These are phyloP conservation scores for human (Homo sapiens) DNA, from an alignment of 2,113 vertebrate genomes.

Conservation along the genomic window DNA sequence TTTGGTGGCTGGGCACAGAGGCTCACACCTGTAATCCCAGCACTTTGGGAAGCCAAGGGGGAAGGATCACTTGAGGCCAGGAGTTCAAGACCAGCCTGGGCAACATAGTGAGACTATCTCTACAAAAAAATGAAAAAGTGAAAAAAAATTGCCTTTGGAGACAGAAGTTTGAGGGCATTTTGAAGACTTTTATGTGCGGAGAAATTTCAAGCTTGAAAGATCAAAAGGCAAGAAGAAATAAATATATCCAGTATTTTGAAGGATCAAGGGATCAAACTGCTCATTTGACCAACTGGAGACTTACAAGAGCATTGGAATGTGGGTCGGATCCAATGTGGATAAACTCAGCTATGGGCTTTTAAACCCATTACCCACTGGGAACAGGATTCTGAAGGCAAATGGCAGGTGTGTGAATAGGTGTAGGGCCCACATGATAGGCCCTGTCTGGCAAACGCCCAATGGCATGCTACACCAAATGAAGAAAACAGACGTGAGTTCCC, in stretches of 20 bases:
- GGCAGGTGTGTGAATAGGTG: no score
- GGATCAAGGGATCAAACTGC: neutral
- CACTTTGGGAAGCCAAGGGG: neutral
- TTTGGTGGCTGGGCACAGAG: neutral
- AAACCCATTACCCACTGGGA: neutral
- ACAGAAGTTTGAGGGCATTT: neutral
- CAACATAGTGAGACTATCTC: neutral
- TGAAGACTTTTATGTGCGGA: conserved; percentile 8
- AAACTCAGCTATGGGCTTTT: neutral
- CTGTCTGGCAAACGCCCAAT: neutral
- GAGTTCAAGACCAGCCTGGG: neutral
- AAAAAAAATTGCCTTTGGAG: neutral
- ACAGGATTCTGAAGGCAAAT: neutral
- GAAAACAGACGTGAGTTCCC: no score
- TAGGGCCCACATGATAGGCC: neutral
- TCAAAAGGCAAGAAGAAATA: neutral
- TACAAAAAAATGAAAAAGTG: neutral
- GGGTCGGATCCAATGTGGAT: neutral
- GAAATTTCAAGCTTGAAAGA: conserved; percentile 47
- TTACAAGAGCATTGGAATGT: neutral
- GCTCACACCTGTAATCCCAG: neutral
- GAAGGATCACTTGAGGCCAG: neutral
- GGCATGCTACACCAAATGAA: accelerated
- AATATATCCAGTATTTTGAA: neutral
- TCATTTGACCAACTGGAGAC: neutral